Evolutionary conservation across 2,888 invertebrate genomes (phyloP).

Genomic region (Drymonia ruficornis): DNA sequence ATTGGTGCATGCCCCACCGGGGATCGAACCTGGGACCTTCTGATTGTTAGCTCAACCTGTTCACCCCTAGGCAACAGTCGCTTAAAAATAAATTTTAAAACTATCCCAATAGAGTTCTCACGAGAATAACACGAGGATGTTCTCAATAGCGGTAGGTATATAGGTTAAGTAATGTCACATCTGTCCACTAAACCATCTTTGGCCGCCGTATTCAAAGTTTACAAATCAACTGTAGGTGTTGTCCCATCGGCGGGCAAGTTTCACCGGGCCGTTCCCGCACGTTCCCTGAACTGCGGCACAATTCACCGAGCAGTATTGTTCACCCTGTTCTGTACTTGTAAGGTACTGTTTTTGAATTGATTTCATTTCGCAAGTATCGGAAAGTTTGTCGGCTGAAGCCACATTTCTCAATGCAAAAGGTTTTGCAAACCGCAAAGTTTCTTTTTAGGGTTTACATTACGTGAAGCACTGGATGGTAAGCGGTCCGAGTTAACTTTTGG

Average conservation of each 20-base stretch:
- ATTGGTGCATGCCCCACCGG: too few species aligned
- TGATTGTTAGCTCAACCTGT: too few species aligned
- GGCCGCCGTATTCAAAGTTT: conserved; percentile 45
- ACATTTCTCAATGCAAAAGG: background rate
- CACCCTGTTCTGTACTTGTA: conserved; percentile 40
- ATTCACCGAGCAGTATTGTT: conserved; percentile 36
- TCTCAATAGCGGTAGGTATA: too few species aligned
- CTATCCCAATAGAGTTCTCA: too few species aligned
- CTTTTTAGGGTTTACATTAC: too few species aligned
- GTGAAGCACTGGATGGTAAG: too few species aligned
- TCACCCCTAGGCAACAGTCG: too few species aligned
- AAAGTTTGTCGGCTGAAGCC: background rate
- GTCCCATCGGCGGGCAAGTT: conserved; percentile 50
- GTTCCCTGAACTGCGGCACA: conserved; percentile 40
- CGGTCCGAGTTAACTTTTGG: too few species aligned
- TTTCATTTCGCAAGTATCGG: background rate
- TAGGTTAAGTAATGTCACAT: background rate
- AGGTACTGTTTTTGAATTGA: conserved; percentile 5
- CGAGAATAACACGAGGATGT: too few species aligned
- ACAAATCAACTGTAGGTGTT: conserved; percentile 58
- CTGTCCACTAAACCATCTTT: conserved; percentile 33
- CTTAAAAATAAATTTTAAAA: too few species aligned
- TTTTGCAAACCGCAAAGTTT: too few species aligned
- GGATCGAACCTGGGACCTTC: too few species aligned
- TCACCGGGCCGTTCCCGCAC: conserved; percentile 55